Evolutionary conservation across 2,888 invertebrate species (phyloP).

Genomic region (Petrolisthes manimaculis): DNA sequence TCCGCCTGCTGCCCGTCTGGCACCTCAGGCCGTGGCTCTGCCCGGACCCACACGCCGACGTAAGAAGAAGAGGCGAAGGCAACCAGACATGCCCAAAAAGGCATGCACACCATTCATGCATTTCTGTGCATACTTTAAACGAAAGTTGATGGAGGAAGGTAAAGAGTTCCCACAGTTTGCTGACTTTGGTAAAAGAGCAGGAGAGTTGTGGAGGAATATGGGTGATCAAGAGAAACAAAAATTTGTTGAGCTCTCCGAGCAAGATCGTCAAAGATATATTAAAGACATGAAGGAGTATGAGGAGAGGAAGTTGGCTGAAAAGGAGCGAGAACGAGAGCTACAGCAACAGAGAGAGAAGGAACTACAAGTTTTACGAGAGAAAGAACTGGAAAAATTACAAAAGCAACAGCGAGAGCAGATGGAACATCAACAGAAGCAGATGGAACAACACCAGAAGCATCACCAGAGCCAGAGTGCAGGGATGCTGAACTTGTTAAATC

Average conservation of each 20-base stretch:
- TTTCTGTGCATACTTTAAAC: conserved; percentile 66
- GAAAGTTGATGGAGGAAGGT: conserved; percentile 66
- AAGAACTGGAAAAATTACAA: conserved; percentile 65
- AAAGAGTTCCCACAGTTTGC: conserved; percentile 66
- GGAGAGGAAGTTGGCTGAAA: conserved; percentile 64
- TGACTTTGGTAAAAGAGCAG: conserved; percentile 65
- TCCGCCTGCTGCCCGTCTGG: conserved; percentile 56
- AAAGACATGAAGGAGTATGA: conserved; percentile 66
- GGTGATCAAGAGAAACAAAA: conserved; percentile 63
- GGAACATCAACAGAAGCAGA: conserved; percentile 65
- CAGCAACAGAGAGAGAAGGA: conserved; percentile 65
- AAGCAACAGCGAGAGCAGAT: conserved; percentile 65
- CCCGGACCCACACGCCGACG: conserved; percentile 65
- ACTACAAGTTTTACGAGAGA: conserved; percentile 63
- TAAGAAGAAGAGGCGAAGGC: conserved; percentile 66
- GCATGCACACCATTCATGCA: conserved; percentile 66
- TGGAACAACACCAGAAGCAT: conserved; percentile 65
- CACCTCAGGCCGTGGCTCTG: conserved; percentile 63
- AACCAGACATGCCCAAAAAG: conserved; percentile 66
- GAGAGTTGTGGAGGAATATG: conserved; percentile 66
- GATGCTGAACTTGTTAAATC: conserved; percentile 64
- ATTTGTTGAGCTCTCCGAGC: conserved; percentile 65
- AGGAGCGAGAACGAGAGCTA: conserved; percentile 64
- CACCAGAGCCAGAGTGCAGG: conserved; percentile 57
- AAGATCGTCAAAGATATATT: conserved; percentile 64